A percentile compares a stretch with the other conserved stretches of the same genome.
These are phyloP conservation scores for Thamnophis elegans DNA, from an alignment of 2,797 vertebrate genomes.

Conservation along the genomic window DNA sequence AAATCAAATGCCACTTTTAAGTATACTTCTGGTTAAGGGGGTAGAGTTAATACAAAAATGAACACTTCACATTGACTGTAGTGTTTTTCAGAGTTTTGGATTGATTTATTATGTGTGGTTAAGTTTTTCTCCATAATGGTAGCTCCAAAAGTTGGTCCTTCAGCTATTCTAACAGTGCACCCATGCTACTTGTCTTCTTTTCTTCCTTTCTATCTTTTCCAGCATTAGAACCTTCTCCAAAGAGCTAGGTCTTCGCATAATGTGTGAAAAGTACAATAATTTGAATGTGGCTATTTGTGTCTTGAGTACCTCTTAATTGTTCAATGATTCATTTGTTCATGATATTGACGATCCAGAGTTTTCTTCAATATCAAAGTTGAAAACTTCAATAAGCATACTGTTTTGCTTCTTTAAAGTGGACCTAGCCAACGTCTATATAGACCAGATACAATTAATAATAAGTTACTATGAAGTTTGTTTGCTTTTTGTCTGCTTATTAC, in stretches of 20 bases:
- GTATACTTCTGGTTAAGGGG: neutral
- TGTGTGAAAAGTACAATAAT: neutral
- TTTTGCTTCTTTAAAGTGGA: neutral
- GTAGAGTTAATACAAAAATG: neutral
- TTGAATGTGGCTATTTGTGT: neutral
- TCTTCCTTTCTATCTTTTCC: neutral
- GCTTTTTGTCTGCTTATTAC: neutral
- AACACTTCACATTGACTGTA: neutral
- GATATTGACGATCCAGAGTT: neutral
- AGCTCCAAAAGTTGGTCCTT: neutral
- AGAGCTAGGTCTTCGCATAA: neutral
- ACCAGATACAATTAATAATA: neutral
- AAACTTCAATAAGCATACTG: neutral
- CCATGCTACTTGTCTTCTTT: neutral
- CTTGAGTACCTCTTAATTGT: neutral
- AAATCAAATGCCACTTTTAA: neutral
- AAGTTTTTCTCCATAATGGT: neutral
- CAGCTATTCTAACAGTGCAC: neutral
- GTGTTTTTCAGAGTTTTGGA: neutral
- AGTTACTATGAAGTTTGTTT: neutral
- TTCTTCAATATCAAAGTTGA: neutral
- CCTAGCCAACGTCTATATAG: neutral
- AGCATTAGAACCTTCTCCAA: neutral
- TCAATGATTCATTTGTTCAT: neutral
- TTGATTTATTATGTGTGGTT: neutral